Evolutionary conservation across 2,888 invertebrate genomes (phyloP), one percentile per base, ranked within the genome.

Genomic region (Griposia aprilina): DNA sequence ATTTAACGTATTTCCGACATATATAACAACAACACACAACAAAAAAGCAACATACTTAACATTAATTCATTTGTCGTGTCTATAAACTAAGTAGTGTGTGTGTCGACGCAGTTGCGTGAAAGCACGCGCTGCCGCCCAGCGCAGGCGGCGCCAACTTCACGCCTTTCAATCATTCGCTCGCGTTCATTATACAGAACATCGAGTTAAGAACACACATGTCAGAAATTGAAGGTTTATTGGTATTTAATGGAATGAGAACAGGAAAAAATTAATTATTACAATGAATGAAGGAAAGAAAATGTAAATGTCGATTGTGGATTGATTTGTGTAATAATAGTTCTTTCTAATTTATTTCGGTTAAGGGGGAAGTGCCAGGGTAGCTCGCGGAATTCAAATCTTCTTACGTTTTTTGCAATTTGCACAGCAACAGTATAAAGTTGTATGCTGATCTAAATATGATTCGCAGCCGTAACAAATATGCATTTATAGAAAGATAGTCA

Each of bases 71-170:
- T 55, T 70, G 59, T 52, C 55, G 65, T 57, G 74, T 78, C 72
- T 74, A 82, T 84, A 75, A 85, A 55, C 23, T 62, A 75, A 62
- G 71, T 41, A 68, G 84, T 74, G 66, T 66, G 59, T 78, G 48
- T 80, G 63, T 45, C 82, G 79, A 80, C 84, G 80, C 83, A 85
- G 83, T 85, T 88, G 90, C 82, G 89, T 88, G 83, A 82, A 87
- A 5, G 90, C 89, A 88, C 85, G 92, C 92, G 89, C 30, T 36
- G 30, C 92, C 91, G 90, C 91, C 92, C 88, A 87, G 82, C 86
- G 87, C 90, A 88, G 90, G 91, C 91, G 90, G 90, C 89, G 91
- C 90, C 81, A 75, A 71, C 83, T 82, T 83, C 80, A 86, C 88
- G 90, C 90, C 88, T 90, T 90, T 90, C 87, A 90, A 90, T 91